Conservation (phyloP, 2,113 vertebrate genomes). For the Lepus timidus region DNA sequence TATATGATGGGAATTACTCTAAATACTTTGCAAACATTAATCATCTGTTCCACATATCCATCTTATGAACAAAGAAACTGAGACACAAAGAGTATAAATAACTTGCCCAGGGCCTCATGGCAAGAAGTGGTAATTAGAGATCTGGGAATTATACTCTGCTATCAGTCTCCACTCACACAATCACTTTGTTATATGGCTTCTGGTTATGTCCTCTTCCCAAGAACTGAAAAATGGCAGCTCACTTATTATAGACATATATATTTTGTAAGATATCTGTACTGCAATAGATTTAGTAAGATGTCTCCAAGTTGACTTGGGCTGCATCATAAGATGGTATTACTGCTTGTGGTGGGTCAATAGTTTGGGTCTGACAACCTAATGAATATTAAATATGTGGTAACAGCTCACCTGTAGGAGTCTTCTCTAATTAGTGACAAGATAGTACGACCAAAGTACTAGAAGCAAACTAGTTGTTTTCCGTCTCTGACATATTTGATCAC, state of each 20-base stretch:
- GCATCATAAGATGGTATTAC: neutral
- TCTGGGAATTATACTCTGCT: neutral
- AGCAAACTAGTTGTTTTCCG: neutral
- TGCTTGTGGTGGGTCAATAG: neutral
- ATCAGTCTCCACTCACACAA: neutral
- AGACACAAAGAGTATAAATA: neutral
- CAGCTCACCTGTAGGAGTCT: neutral
- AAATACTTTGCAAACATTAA: neutral
- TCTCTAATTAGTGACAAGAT: neutral
- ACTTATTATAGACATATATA: neutral
- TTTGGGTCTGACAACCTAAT: neutral
- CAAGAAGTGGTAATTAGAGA: neutral
- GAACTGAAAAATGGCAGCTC: neutral
- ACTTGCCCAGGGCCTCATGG: neutral
- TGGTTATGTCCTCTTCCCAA: neutral
- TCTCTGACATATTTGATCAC: neutral
- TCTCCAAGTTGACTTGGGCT: neutral
- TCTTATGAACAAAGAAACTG: neutral
- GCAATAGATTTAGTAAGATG: neutral
- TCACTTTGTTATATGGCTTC: neutral
- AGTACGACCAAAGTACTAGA: neutral
- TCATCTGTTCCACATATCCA: neutral
- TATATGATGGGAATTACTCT: neutral
- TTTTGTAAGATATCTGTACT: neutral
- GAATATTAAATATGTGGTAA: neutral